Conservation (phyloP, 1,140 invertebrate genomes). For the Frieseomelitta varia region DNA sequence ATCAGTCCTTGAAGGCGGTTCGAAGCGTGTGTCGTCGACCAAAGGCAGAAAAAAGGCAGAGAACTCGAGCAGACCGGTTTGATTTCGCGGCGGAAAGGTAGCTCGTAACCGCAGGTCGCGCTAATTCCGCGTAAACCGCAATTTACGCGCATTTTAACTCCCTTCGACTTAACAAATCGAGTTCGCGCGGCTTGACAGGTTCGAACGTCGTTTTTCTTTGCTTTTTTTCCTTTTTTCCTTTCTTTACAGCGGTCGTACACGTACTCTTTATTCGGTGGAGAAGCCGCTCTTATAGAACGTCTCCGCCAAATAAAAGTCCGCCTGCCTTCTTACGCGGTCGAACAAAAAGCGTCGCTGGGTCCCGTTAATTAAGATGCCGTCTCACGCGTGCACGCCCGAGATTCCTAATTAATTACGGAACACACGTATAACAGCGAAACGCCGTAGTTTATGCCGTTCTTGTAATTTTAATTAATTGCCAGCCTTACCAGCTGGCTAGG, state of each 20-base stretch:
- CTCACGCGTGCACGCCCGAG: slow-evolving; percentile 26
- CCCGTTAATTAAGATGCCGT: slow-evolving; percentile 44
- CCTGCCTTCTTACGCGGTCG: slow-evolving; percentile 10
- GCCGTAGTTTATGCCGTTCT: not conserved
- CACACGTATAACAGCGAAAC: not conserved
- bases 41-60: not conserved
- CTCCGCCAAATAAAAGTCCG: slow-evolving; percentile 34
- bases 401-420: slow-evolving; percentile 33
- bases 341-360: not conserved
- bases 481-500: not conserved
- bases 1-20: not conserved
- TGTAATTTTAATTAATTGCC: slow-evolving; percentile 30
- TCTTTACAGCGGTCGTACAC: not conserved
- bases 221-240: too few species aligned
- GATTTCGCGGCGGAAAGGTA: not conserved
- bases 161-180: slow-evolving; percentile 17
- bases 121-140: slow-evolving; percentile 30
- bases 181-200: not conserved
- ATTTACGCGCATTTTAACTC: slow-evolving; percentile 13
- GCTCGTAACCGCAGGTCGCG: slow-evolving; percentile 4
- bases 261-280: slow-evolving; percentile 1
- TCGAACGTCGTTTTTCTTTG: not conserved
- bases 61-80: slow-evolving; percentile 1
- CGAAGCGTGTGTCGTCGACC: not conserved
- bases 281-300: not conserved